These are phyloP conservation scores for Bagarius yarrelli DNA, from an alignment of 2,113 vertebrate species.

Conservation along the genomic window DNA sequence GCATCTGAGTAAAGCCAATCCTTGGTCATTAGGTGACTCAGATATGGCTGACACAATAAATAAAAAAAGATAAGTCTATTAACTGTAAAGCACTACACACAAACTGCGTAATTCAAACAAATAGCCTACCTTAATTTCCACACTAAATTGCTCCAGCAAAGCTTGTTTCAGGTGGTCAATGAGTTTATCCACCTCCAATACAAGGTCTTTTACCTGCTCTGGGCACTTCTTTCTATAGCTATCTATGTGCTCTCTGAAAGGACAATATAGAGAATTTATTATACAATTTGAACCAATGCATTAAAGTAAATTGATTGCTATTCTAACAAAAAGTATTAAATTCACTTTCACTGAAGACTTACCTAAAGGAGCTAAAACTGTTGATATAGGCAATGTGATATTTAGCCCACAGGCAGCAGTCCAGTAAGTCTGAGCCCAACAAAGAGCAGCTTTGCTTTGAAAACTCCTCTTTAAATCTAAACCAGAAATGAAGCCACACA, in stretches of 20 bases:
- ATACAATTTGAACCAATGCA: not conserved
- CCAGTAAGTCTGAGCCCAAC: conserved; percentile 42
- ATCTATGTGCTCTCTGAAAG: conserved; percentile 64
- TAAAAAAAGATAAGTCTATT: not conserved
- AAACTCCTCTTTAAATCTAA: conserved; percentile 64
- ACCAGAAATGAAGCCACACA: not conserved
- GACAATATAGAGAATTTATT: not conserved
- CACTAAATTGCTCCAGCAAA: conserved; percentile 65
- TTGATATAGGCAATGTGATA: conserved; percentile 72
- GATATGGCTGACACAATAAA: conserved; percentile 33
- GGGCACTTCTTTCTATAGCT: conserved; percentile 48
- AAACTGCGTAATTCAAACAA: not conserved
- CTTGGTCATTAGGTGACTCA: conserved; percentile 53
- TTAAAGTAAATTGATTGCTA: no score
- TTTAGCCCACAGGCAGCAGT: conserved; percentile 51
- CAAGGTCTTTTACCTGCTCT: conserved; percentile 48
- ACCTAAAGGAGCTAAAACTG: conserved; percentile 68
- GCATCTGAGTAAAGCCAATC: conserved; percentile 48
- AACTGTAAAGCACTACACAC: not conserved
- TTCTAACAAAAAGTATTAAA: not conserved
- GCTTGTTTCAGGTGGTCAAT: conserved; percentile 35
- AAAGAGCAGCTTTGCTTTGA: conserved; percentile 30
- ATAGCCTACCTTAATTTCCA: conserved; percentile 59
- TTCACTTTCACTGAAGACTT: conserved; percentile 47
- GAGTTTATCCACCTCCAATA: conserved; percentile 51